Percentiles rank a stretch among this genome's conserved stretches.
phyloP scores from a whole-genome alignment of 2,797 vertebrate genomes.

The Strix occidentalis region DNA sequence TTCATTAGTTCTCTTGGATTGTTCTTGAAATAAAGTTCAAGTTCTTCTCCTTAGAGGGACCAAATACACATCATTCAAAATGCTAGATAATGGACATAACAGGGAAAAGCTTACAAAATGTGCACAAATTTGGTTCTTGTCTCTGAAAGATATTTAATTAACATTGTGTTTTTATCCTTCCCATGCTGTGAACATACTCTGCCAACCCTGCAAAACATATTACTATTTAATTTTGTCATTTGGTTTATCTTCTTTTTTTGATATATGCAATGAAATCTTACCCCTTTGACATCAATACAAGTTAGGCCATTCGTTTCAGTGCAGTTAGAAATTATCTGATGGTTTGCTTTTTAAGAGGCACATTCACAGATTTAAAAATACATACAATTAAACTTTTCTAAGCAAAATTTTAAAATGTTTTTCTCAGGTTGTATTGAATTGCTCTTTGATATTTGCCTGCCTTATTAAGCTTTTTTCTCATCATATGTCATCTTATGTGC shows the following conservation, averaged over 20 bases:
- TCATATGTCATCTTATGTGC: background rate
- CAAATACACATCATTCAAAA: background rate
- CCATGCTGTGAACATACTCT: background rate
- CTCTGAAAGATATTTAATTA: background rate
- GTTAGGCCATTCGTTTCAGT: background rate
- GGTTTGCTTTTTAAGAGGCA: background rate
- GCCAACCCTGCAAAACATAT: background rate
- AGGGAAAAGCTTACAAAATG: background rate
- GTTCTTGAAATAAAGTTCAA: background rate
- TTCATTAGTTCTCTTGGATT: background rate
- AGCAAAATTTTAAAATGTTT: background rate
- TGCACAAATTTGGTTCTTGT: background rate
- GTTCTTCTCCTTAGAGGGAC: background rate
- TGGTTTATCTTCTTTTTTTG: background rate
- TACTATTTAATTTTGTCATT: background rate
- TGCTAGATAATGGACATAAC: background rate
- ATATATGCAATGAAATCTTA: background rate
- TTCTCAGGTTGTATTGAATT: background rate
- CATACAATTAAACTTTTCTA: background rate
- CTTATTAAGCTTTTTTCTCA: slow-evolving; percentile 7
- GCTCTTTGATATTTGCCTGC: background rate
- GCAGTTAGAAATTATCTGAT: background rate
- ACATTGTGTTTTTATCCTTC: background rate
- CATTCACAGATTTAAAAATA: background rate
- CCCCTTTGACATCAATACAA: background rate